phyloP scores from a whole-genome alignment of 1,140 invertebrate species.

The Penaeus vannamei region DNA sequence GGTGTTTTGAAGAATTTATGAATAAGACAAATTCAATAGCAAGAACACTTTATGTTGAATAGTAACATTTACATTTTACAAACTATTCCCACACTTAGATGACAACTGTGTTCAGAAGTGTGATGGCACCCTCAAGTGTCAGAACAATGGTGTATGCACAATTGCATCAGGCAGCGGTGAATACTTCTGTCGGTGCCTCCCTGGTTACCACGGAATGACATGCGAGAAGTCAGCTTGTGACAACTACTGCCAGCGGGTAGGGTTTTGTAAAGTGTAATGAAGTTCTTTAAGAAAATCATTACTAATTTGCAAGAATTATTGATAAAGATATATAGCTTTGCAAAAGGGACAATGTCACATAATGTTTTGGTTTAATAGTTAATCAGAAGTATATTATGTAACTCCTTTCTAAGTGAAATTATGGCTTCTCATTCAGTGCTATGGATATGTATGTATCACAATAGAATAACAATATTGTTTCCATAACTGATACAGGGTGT shows the following conservation, averaged over 20 bases:
- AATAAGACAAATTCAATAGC: no score
- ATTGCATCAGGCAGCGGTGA: constrained; percentile 40
- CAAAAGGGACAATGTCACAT: neutral
- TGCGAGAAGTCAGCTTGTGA: constrained; percentile 71
- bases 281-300: neutral
- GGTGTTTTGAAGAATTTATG: no score
- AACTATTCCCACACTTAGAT: no score
- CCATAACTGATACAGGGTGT: constrained; percentile 63
- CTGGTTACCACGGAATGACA: constrained; percentile 71
- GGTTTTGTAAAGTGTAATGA: neutral
- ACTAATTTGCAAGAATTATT: neutral
- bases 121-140: constrained; percentile 2
- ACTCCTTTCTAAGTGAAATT: no score
- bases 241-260: constrained; percentile 18
- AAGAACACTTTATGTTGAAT: no score
- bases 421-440: no score
- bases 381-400: no score
- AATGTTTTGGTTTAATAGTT: neutral
- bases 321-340: neutral
- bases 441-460: no score
- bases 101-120: no score
- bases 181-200: constrained; percentile 71
- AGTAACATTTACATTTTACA: no score
- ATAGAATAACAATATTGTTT: no score
- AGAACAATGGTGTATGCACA: constrained; percentile 58